Evolutionary conservation across 2,797 vertebrate species (phyloP).

Genomic region (Spheniscus humboldti): DNA sequence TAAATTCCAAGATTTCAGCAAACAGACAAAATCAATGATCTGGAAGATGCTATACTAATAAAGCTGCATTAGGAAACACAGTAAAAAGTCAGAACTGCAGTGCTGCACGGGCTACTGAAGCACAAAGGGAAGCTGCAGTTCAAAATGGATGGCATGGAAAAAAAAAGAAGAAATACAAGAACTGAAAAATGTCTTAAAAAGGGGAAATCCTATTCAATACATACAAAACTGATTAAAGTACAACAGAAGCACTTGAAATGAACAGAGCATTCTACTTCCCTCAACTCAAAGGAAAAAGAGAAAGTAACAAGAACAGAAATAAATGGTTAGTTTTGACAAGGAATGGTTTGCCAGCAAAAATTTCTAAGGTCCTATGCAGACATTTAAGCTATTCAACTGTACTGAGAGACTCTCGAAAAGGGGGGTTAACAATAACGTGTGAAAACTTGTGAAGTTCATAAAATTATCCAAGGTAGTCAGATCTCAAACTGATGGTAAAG

Average conservation of each 20-base stretch:
- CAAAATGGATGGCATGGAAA: conserved; percentile 44
- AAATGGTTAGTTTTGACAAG: background rate
- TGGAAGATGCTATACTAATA: background rate
- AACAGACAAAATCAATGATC: background rate
- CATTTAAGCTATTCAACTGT: background rate
- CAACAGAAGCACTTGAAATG: background rate
- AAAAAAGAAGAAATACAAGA: background rate
- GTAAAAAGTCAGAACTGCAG: conserved; percentile 22
- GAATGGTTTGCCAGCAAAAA: background rate
- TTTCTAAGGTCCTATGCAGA: background rate
- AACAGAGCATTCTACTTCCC: background rate
- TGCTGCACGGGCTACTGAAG: conserved; percentile 1
- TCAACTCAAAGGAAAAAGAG: background rate
- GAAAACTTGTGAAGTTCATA: background rate
- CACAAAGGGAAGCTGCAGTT: conserved; percentile 50
- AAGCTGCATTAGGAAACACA: background rate
- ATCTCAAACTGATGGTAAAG: background rate
- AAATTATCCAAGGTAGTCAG: background rate
- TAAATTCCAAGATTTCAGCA: background rate
- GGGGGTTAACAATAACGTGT: background rate
- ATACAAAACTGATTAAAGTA: background rate
- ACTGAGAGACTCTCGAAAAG: background rate
- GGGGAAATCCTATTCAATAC: background rate
- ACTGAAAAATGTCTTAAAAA: background rate
- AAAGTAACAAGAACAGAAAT: background rate